Evolutionary conservation across 2,888 invertebrate species (phyloP).

Genomic region (Amphipyra tragopoginis): DNA sequence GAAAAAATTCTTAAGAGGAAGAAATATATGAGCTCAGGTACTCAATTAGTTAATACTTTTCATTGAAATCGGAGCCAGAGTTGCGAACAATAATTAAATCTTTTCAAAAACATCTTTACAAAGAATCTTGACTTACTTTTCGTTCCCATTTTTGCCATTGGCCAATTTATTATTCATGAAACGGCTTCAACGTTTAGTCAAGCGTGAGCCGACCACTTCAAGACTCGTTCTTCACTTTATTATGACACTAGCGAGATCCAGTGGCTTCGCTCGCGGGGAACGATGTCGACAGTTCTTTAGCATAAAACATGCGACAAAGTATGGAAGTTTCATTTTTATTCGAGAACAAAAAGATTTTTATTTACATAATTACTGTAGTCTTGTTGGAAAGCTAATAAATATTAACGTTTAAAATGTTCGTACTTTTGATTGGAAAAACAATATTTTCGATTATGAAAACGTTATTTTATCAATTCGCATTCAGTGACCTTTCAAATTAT

Average conservation of each 20-base stretch:
- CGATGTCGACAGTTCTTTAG: conserved; percentile 21
- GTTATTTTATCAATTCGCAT: no score
- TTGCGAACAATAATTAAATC: conserved; percentile 37
- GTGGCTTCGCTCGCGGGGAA: conserved; percentile 3
- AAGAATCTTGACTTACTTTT: conserved; percentile 34
- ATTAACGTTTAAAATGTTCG: no score
- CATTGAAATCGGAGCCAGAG: conserved; percentile 14
- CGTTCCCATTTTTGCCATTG: conserved; percentile 34
- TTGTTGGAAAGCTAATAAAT: no score
- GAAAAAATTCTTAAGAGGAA: not conserved
- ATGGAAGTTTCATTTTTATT: conserved; percentile 19
- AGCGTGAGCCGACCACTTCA: conserved; percentile 25
- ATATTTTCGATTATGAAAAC: no score
- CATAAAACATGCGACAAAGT: conserved; percentile 3
- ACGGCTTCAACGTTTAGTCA: conserved; percentile 41
- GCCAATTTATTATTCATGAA: conserved; percentile 57
- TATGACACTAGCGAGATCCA: conserved; percentile 18
- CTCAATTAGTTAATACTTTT: conserved; percentile 26
- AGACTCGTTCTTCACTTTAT: conserved; percentile 26
- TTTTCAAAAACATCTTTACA: conserved; percentile 28
- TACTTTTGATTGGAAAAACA: no score
- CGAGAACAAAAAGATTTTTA: not conserved
- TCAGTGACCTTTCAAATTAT: no score
- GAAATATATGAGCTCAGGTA: conserved; percentile 2
- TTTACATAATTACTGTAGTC: no score